Conservation (phyloP, 2,797 vertebrate species). For the Otolemur crassicaudatus region DNA sequence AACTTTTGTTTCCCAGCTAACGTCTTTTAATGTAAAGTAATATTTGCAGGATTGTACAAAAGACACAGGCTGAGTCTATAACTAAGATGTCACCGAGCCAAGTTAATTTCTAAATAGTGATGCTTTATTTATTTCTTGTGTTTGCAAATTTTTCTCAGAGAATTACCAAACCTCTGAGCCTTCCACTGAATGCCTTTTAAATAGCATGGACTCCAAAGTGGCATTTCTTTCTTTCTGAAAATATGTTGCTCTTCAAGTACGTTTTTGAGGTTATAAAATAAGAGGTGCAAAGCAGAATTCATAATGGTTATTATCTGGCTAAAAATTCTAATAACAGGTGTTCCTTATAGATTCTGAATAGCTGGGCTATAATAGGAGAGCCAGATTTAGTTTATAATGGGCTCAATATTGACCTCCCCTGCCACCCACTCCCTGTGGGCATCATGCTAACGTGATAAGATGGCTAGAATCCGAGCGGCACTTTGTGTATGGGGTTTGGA, state of each 20-base stretch:
- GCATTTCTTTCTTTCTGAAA: background rate
- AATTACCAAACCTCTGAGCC: background rate
- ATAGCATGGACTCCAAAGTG: background rate
- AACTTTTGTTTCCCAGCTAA: constrained; percentile 18
- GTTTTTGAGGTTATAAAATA: constrained; percentile 53
- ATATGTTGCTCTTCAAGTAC: background rate
- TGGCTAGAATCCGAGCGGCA: background rate
- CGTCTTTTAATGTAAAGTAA: background rate
- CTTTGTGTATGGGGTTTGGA: constrained; percentile 30
- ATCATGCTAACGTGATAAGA: background rate
- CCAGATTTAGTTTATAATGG: background rate
- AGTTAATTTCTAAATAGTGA: constrained; percentile 24
- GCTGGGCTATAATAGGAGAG: background rate
- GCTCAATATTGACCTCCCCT: background rate
- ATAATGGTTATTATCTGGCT: constrained; percentile 31
- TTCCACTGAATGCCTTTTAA: constrained; percentile 1
- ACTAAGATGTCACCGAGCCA: background rate
- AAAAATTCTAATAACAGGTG: constrained; percentile 23
- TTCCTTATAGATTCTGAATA: background rate
- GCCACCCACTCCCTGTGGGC: fast-evolving
- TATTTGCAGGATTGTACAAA: constrained; percentile 18
- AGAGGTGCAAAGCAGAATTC: constrained; percentile 41
- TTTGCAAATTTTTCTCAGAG: background rate
- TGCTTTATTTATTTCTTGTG: background rate
- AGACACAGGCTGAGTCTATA: background rate